These are phyloP conservation scores for Lophochroa leadbeateri DNA, from an alignment of 2,113 vertebrate genomes.

Conservation along the genomic window DNA sequence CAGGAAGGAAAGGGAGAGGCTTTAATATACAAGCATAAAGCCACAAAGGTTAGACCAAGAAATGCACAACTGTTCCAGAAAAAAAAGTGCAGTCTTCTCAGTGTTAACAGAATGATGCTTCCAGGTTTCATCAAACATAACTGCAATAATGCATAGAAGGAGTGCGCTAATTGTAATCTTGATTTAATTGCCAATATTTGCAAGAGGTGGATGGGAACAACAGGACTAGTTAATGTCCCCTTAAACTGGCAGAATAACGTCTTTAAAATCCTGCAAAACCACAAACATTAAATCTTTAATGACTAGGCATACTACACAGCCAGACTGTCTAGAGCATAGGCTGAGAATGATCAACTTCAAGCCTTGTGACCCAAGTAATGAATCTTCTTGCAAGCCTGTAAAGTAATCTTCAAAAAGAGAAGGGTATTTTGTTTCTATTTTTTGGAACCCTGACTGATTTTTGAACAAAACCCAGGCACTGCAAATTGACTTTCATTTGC, in stretches of 20 bases:
- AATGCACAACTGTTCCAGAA: background rate
- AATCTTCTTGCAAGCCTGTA: slow-evolving; percentile 28
- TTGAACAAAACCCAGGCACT: background rate
- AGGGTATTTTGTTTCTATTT: background rate
- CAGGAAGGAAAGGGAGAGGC: slow-evolving; percentile 50
- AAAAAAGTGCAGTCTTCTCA: background rate
- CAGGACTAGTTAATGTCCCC: background rate
- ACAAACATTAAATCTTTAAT: slow-evolving; percentile 26
- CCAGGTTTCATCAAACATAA: background rate
- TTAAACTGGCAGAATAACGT: background rate
- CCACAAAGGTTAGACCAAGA: background rate
- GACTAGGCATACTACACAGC: background rate
- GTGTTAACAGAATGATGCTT: background rate
- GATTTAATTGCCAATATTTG: background rate
- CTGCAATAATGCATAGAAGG: background rate
- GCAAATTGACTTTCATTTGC: background rate
- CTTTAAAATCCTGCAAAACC: slow-evolving; percentile 23
- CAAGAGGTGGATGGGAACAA: background rate
- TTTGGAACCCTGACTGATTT: background rate
- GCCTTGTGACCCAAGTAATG: slow-evolving; percentile 40
- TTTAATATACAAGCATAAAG: background rate
- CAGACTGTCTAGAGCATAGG: slow-evolving; percentile 46
- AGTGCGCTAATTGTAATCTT: background rate
- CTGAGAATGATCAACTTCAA: slow-evolving; percentile 40
- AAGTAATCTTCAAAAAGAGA: slow-evolving; percentile 21